Conservation (phyloP, 2,888 invertebrate genomes). For the Troides helena region DNA sequence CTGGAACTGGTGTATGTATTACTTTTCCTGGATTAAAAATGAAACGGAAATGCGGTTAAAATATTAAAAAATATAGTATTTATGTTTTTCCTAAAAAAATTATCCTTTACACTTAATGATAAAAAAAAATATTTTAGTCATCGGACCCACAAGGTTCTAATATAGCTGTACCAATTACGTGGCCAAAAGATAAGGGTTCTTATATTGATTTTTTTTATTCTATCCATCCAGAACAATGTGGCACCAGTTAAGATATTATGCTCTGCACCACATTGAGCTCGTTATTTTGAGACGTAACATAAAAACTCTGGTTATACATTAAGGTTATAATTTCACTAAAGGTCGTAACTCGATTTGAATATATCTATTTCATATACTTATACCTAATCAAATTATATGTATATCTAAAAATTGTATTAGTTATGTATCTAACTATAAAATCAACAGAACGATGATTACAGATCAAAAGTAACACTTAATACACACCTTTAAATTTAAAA, state of each 20-base stretch:
- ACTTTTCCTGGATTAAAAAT: neutral
- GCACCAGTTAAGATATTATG: no score
- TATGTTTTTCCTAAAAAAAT: neutral
- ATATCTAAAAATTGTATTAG: neutral
- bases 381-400: neutral
- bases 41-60: neutral
- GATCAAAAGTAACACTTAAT: no score
- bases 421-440: neutral
- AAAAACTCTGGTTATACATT: no score
- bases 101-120: neutral
- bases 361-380: neutral
- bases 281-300: no score
- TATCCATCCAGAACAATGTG: no score
- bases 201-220: neutral
- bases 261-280: no score
- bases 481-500: no score
- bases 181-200: neutral
- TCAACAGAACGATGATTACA: no score
- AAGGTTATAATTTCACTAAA: no score
- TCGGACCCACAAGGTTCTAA: neutral
- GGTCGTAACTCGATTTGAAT: no score
- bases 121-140: neutral
- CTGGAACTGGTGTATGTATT: constrained; percentile 74
- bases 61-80: neutral
- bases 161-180: neutral